phyloP scores from a whole-genome alignment of 35 echinoderm and acorn worm genomes.

The Ophioderma brevispina region DNA sequence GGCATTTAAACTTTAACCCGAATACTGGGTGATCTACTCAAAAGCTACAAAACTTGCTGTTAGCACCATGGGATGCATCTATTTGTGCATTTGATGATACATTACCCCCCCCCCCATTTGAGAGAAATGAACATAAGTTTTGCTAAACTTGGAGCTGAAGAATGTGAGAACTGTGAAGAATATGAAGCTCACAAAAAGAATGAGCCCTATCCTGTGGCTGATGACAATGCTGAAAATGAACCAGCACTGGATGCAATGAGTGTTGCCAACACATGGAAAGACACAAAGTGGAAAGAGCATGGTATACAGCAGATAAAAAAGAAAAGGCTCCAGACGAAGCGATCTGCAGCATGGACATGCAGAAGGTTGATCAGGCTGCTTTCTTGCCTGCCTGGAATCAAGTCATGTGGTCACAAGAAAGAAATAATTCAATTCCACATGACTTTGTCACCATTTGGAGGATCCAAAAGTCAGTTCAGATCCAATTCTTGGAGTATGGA shows the following conservation, averaged over 20 bases:
- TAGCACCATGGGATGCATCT: no score
- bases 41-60: no score
- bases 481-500: background rate
- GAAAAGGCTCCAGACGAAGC: background rate
- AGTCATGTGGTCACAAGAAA: background rate
- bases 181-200: background rate
- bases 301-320: background rate
- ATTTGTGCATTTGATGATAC: no score
- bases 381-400: background rate
- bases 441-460: background rate
- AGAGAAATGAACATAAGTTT: conserved; percentile 20
- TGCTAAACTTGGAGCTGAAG: background rate
- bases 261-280: background rate
- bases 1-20: no score
- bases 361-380: conserved; percentile 28
- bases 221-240: no score
- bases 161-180: background rate
- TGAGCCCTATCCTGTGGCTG: background rate
- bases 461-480: background rate
- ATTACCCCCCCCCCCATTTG: no score
- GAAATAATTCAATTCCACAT: background rate
- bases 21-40: no score
- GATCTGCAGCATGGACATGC: background rate
- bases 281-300: background rate
- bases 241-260: background rate